Percentiles rank a stretch among this genome's conserved stretches.
Evolutionary conservation across 2,797 vertebrate species (phyloP).

Genomic region (Leuciscus waleckii): DNA sequence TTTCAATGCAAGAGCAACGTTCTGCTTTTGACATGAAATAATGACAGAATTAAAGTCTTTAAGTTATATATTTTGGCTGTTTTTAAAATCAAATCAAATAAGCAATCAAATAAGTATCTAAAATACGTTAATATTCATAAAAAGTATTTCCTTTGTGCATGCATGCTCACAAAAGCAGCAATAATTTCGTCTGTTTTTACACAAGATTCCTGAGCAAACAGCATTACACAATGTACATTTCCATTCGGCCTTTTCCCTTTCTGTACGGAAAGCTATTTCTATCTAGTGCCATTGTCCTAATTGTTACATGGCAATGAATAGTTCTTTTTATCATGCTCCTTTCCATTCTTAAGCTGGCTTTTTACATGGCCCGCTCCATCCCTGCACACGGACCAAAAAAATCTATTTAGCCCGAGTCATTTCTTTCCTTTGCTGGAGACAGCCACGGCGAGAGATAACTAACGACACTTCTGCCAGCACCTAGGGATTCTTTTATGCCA

Average conservation of each 20-base stretch:
- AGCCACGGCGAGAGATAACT: conserved; percentile 73
- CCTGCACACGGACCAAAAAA: conserved; percentile 43
- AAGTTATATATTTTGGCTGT: not conserved
- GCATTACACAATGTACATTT: conserved; percentile 30
- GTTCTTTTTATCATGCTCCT: conserved; percentile 43
- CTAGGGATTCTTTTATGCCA: conserved; percentile 80
- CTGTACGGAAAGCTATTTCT: conserved; percentile 43
- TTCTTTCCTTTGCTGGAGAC: conserved; percentile 67
- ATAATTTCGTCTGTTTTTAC: not conserved
- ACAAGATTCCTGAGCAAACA: conserved; percentile 20
- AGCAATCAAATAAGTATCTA: not conserved
- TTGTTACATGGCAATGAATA: conserved; percentile 48
- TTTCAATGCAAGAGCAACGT: not conserved
- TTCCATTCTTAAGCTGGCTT: conserved; percentile 36
- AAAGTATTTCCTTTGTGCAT: not conserved
- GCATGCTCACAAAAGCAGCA: conserved; percentile 3
- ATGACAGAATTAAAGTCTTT: not conserved
- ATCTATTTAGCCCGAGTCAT: conserved; percentile 71
- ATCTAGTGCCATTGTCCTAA: conserved; percentile 55
- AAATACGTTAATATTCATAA: not conserved
- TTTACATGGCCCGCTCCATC: conserved; percentile 28
- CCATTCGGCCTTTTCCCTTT: conserved; percentile 44
- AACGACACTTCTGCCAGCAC: conserved; percentile 73
- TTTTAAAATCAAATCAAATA: conserved; percentile 4
- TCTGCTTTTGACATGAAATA: not conserved